Evolutionary conservation across 1,140 invertebrate genomes (phyloP), one percentile per base, ranked within the genome.

Genomic region (Polyergus mexicanus): DNA sequence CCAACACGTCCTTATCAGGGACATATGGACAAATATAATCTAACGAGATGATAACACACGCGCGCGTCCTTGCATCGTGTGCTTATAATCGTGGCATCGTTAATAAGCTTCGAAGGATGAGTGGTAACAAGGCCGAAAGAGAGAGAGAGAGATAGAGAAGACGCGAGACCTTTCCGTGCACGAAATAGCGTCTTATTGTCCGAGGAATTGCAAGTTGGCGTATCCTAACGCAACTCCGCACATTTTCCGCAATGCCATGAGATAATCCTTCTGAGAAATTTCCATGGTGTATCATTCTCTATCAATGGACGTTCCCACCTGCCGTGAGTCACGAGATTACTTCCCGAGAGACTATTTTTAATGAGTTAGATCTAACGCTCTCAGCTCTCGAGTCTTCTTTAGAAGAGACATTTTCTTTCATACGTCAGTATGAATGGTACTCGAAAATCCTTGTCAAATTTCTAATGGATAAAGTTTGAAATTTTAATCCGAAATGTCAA

Each of bases 101-200:
- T 81, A 81, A 81, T 81, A 25, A 25, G 54, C 58, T 44, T 8
- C 38, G 68, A 74, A 83, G 66, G 54, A 74, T 81, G 38, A 11
- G 54, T 19, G 35, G 3, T 22, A 62, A 74, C 35, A 83, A 83
- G 56, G 54, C n/a, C 66, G 35, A 62, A 19, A 44, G 47, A 74
- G 47, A 51, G 4, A 51, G 13, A 51, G 16, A 51, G 47, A 51
- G 22, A 62, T 19, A 38, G 35, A 38, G 35, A 28, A 41, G 38
- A 41, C 38, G 8, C 22, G 22, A 22, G 66, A n/a, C 38, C n/a
- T 44, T 32, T 0, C 11, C n/a, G 44, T 47, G 66, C 66, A n/a
- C 7, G 44, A 72, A 41, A 72, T 72, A 16, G 69, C 47, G 51
- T 5, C 25, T 58, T 16, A 60, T 44, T 83, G 68, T 60, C 25